Evolutionary conservation across 2,888 invertebrate genomes (phyloP).

Genomic region (Oscheius sp.): DNA sequence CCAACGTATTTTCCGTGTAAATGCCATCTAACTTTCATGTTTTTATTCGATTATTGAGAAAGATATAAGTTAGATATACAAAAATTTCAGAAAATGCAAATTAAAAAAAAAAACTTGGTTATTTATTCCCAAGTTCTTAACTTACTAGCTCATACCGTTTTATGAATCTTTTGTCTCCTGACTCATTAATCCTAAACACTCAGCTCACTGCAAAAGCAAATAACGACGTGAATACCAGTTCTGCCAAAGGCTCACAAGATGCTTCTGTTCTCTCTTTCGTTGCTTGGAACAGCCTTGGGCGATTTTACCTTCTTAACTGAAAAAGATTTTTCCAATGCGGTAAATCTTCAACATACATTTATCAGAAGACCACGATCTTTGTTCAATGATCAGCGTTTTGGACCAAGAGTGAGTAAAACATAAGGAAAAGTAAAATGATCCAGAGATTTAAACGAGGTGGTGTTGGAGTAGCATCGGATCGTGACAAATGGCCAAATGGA

Average conservation of each 20-base stretch:
- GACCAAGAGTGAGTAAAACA: slow-evolving; percentile 28
- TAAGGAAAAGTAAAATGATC: slow-evolving; percentile 24
- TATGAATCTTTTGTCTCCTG: no score
- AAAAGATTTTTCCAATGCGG: slow-evolving; percentile 56
- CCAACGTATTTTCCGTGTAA: neutral
- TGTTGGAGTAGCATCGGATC: slow-evolving; percentile 59
- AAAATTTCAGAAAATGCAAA: neutral
- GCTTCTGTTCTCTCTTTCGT: neutral
- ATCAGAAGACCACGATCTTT: slow-evolving; percentile 35
- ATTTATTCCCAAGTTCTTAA: neutral
- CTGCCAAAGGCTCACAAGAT: slow-evolving; percentile 12
- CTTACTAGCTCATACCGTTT: no score
- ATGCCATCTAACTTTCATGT: neutral
- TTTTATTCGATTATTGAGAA: neutral
- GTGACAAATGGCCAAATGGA: slow-evolving; percentile 69
- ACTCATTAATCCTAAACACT: no score
- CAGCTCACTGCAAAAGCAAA: no score
- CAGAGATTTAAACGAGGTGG: slow-evolving; percentile 62
- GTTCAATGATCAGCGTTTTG: slow-evolving; percentile 45
- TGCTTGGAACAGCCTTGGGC: neutral
- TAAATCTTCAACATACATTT: slow-evolving; percentile 27
- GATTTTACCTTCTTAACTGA: slow-evolving; percentile 50
- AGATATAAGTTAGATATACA: no score
- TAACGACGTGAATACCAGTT: no score
- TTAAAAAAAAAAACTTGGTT: neutral